Conservation (phyloP, 2,113 vertebrate genomes). For the Dascyllus trimaculatus region DNA sequence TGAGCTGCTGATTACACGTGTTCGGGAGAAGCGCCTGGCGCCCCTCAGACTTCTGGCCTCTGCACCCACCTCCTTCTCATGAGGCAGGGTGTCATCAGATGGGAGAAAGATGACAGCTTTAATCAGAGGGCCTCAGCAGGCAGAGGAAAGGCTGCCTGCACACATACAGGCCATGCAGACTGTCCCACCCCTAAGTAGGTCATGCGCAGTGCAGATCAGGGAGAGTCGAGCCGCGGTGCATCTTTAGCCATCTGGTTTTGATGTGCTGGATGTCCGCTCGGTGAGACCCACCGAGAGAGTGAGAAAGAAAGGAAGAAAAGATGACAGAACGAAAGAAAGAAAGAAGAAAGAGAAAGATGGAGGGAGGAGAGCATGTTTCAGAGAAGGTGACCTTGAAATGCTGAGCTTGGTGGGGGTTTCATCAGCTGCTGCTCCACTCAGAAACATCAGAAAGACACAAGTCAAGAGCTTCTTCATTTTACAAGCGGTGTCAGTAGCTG, state of each 20-base stretch:
- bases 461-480: constrained; percentile 44
- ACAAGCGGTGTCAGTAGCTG: constrained; percentile 1
- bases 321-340: constrained; percentile 51
- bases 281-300: constrained; percentile 61
- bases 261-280: constrained; percentile 82
- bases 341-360: constrained; percentile 63
- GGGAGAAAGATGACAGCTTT: constrained; percentile 71
- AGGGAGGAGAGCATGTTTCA: constrained; percentile 72
- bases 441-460: constrained; percentile 23
- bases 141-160: constrained; percentile 27
- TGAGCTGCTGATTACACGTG: constrained; percentile 52
- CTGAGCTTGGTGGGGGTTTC: constrained; percentile 21
- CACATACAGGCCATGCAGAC: constrained; percentile 23
- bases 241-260: constrained; percentile 91
- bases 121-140: constrained; percentile 71
- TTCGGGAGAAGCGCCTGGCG: constrained; percentile 32
- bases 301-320: constrained; percentile 4
- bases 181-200: constrained; percentile 77
- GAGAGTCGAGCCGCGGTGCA: constrained; percentile 68
- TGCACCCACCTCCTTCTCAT: constrained; percentile 40
- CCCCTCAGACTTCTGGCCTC: constrained; percentile 28
- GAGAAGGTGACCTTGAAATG: constrained; percentile 83
- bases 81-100: constrained; percentile 58
- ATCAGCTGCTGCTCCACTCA: constrained; percentile 4
- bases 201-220: constrained; percentile 64